Conservation (phyloP, 2,888 invertebrate species). For the Bursaphelenchus okinawaensis region DNA sequence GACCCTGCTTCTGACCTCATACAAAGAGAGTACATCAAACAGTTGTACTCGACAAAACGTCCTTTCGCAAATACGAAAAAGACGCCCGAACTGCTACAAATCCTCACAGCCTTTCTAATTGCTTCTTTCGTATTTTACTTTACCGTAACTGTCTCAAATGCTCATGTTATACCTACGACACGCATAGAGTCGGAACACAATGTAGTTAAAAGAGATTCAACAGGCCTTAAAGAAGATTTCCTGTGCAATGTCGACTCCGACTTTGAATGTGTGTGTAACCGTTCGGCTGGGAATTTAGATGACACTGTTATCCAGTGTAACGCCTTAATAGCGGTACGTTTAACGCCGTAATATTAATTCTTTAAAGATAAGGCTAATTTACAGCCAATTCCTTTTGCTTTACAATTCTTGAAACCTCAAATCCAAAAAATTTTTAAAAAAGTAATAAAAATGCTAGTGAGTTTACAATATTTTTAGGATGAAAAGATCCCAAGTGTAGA, state of each 20-base stretch:
- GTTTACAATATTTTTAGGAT: conserved; percentile 20
- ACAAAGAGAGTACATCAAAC: background rate
- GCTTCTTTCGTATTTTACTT: background rate
- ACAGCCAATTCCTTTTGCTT: too few species aligned
- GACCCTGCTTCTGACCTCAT: background rate
- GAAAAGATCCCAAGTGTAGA: conserved; percentile 20
- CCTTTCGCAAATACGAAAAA: background rate
- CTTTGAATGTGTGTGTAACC: conserved; percentile 50
- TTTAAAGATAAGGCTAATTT: too few species aligned
- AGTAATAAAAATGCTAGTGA: too few species aligned
- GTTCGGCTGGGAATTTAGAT: conserved; percentile 36
- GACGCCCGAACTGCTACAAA: background rate
- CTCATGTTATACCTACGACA: background rate
- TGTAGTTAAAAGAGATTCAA: background rate
- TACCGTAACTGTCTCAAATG: background rate
- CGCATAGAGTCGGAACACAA: background rate
- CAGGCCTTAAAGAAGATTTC: conserved; percentile 1
- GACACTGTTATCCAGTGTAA: conserved; percentile 31
- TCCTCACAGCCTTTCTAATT: background rate
- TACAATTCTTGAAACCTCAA: too few species aligned
- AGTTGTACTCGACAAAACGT: background rate
- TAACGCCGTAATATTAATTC: too few species aligned
- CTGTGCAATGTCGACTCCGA: conserved; percentile 51
- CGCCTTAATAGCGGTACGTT: conserved; percentile 31
- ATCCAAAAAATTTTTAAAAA: too few species aligned